Percentiles rank a stretch among this genome's conserved stretches.
Evolutionary conservation across 2,888 invertebrate species (phyloP).

Genomic region (Kryphioiulus occultus): DNA sequence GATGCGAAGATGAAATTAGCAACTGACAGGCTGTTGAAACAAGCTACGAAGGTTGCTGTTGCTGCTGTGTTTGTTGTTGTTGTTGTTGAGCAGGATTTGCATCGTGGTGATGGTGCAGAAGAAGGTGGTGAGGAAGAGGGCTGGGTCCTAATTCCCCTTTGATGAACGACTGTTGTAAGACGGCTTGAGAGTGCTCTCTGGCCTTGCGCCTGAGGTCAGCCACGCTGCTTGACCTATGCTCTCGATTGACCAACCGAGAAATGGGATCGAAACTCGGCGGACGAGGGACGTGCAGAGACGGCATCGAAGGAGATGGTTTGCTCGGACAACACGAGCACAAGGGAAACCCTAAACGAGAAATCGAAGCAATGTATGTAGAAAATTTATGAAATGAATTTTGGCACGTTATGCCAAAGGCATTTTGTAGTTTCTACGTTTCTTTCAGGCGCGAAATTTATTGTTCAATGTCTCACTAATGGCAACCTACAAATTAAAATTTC

Average conservation of each 20-base stretch:
- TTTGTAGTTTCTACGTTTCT: too few species aligned
- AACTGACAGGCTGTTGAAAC: neutral
- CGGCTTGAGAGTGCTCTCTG: conserved; percentile 79
- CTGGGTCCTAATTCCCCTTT: conserved; percentile 29
- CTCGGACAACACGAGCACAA: conserved; percentile 80
- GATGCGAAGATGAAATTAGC: conserved; percentile 14
- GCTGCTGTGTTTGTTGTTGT: neutral
- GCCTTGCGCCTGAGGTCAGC: conserved; percentile 91
- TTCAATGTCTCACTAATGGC: too few species aligned
- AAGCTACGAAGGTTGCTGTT: conserved; percentile 34
- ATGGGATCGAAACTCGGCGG: conserved; percentile 49
- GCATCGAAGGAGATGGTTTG: conserved; percentile 54
- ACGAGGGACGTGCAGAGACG: conserved; percentile 55
- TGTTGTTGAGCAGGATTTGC: conserved; percentile 32
- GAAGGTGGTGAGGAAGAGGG: conserved; percentile 43
- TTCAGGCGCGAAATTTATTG: too few species aligned
- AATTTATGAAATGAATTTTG: neutral
- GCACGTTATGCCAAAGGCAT: neutral
- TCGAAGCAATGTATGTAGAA: neutral
- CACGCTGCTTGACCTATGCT: conserved; percentile 84
- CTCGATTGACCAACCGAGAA: conserved; percentile 60
- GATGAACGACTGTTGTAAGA: conserved; percentile 43
- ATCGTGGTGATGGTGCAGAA: conserved; percentile 33
- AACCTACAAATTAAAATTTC: too few species aligned
- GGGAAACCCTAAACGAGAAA: conserved; percentile 71